Evolutionary conservation across 2,797 vertebrate species (phyloP).

Genomic region (Tragelaphus eurycerus): DNA sequence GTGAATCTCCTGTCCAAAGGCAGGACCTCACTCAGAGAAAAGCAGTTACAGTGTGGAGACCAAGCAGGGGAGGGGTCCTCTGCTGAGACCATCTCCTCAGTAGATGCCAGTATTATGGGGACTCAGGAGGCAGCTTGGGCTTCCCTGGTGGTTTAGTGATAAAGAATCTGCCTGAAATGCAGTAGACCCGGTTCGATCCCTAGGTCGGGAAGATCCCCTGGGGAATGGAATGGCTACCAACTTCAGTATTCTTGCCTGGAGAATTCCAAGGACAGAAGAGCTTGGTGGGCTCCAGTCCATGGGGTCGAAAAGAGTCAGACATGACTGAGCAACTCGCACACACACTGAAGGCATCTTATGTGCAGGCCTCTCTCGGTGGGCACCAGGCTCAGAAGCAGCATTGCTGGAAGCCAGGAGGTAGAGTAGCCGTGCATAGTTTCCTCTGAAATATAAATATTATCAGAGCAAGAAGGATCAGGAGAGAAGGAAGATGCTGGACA

Average conservation of each 20-base stretch:
- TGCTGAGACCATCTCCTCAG: background rate
- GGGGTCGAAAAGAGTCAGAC: background rate
- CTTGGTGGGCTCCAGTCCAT: background rate
- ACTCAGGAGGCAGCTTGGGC: background rate
- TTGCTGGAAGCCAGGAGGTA: background rate
- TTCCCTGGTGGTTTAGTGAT: background rate
- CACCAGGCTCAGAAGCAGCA: background rate
- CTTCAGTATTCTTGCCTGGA: background rate
- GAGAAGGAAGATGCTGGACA: background rate
- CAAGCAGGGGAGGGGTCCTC: background rate
- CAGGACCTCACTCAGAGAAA: background rate
- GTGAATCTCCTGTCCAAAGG: background rate
- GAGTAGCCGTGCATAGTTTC: background rate
- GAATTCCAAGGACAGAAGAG: background rate
- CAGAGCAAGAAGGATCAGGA: background rate
- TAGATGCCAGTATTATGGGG: background rate
- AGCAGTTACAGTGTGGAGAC: background rate
- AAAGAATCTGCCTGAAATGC: background rate
- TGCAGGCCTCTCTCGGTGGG: background rate
- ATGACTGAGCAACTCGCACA: background rate
- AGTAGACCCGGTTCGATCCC: background rate
- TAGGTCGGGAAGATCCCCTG: background rate
- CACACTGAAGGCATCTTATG: background rate
- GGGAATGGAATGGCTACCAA: background rate
- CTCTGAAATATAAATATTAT: background rate